These are phyloP conservation scores for Coregonus sp. DNA, from an alignment of 2,797 vertebrate species.

Conservation along the genomic window DNA sequence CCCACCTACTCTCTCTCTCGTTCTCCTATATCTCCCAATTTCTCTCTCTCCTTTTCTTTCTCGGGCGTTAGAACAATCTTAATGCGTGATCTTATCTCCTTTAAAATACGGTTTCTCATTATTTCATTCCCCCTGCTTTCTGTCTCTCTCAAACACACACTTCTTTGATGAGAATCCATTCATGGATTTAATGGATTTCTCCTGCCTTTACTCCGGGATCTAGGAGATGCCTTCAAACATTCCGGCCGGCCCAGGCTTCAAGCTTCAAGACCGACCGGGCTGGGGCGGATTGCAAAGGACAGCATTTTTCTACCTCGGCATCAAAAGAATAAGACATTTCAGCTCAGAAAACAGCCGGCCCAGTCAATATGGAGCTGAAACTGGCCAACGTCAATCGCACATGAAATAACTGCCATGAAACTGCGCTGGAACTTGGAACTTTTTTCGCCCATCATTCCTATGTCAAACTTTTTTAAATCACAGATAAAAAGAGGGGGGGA, in stretches of 20 bases:
- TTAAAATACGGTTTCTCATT: conserved; percentile 76
- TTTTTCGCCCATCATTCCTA: conserved; percentile 14
- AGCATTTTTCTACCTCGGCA: conserved; percentile 68
- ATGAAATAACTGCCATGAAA: conserved; percentile 32
- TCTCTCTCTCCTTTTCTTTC: conserved; percentile 38
- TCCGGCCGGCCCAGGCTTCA: conserved; percentile 40
- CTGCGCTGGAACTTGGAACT: neutral
- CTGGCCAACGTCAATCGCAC: conserved; percentile 63
- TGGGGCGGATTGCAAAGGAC: conserved; percentile 72
- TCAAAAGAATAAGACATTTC: conserved; percentile 74
- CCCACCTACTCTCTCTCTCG: conserved; percentile 48
- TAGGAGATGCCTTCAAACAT: conserved; percentile 45
- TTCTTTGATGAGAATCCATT: conserved; percentile 81
- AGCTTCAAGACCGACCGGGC: conserved; percentile 57
- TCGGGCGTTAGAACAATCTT: conserved; percentile 61
- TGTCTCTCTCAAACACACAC: conserved; percentile 57
- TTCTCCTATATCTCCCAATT: conserved; percentile 27
- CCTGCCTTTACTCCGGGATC: conserved; percentile 69
- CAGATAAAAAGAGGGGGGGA: conserved; percentile 56
- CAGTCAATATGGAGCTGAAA: conserved; percentile 74
- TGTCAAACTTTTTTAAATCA: conserved; percentile 46
- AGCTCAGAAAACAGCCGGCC: conserved; percentile 67
- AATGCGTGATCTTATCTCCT: conserved; percentile 70
- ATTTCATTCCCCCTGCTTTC: conserved; percentile 62
- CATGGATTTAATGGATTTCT: conserved; percentile 83